A percentile compares a stretch with the other conserved stretches of the same genome.
Conservation (phyloP, 2,797 vertebrate genomes). For the Yasuhikotakia modesta region DNA sequence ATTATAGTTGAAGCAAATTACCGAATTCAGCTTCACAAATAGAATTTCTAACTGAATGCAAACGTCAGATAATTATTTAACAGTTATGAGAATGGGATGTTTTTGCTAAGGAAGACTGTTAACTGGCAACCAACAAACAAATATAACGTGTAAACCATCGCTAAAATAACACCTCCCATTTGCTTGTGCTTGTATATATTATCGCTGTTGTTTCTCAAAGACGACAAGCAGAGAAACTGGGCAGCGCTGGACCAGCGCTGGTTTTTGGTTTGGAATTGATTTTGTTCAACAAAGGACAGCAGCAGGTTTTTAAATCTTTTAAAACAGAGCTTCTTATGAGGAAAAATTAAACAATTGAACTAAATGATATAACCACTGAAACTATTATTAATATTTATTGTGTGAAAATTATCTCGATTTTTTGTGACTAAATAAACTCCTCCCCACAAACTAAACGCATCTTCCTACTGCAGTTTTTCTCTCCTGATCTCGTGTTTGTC, state of each 20-base stretch:
- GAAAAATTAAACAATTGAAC: no score
- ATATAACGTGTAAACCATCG: background rate
- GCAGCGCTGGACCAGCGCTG: background rate
- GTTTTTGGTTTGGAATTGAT: conserved; percentile 1
- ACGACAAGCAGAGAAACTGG: background rate
- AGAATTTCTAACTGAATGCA: conserved; percentile 25
- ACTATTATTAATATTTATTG: no score
- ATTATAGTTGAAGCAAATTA: conserved; percentile 33
- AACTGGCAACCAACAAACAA: conserved; percentile 16
- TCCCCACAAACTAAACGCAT: no score
- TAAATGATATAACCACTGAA: no score
- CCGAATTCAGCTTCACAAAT: conserved; percentile 25
- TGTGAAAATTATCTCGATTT: no score
- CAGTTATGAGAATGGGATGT: background rate
- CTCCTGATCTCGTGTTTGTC: conserved; percentile 54
- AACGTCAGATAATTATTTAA: conserved; percentile 30
- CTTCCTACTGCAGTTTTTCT: background rate
- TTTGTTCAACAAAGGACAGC: background rate
- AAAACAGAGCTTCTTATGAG: background rate
- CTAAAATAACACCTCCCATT: conserved; percentile 1
- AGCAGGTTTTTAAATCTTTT: conserved; percentile 2
- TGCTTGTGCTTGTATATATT: background rate
- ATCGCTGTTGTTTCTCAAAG: background rate
- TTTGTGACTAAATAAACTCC: no score
- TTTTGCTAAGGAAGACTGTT: conserved; percentile 2